Evolutionary conservation across 2,888 invertebrate species (phyloP).

Genomic region (Bembecia ichneumoniformis): DNA sequence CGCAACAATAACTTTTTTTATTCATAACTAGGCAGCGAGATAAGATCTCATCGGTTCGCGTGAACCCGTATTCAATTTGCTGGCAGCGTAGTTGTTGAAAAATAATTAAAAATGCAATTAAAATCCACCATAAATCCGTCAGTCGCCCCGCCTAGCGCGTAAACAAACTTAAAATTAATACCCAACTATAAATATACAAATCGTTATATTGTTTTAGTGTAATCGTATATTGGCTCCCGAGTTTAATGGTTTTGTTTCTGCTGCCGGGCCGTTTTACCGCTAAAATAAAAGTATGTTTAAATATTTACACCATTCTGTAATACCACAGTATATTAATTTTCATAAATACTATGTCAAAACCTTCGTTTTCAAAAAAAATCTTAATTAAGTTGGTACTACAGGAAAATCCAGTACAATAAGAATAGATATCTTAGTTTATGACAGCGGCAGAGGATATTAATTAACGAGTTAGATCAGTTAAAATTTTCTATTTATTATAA

Average conservation of each 20-base stretch:
- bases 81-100: conserved; percentile 52
- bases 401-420: too few relatives aligned
- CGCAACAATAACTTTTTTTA: conserved; percentile 7
- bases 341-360: too few relatives aligned
- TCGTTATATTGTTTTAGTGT: conserved; percentile 38
- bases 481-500: too few relatives aligned
- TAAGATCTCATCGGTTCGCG: conserved; percentile 42
- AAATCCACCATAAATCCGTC: conserved; percentile 62
- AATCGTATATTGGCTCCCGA: conserved; percentile 20
- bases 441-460: too few relatives aligned
- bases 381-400: too few relatives aligned
- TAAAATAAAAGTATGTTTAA: too few relatives aligned
- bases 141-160: conserved; percentile 48
- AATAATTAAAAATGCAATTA: conserved; percentile 70
- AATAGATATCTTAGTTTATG: too few relatives aligned
- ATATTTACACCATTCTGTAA: too few relatives aligned
- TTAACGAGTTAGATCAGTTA: too few relatives aligned
- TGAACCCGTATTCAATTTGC: conserved; percentile 56
- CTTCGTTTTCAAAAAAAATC: too few relatives aligned
- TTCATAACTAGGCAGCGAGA: conserved; percentile 28
- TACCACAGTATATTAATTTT: too few relatives aligned
- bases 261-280: neutral
- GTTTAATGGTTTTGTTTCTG: conserved; percentile 18
- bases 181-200: conserved; percentile 39
- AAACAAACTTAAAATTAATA: conserved; percentile 43